Base-by-base conservation (phyloP, 2,888 invertebrate species). In the Orchestes rusci region DNA sequence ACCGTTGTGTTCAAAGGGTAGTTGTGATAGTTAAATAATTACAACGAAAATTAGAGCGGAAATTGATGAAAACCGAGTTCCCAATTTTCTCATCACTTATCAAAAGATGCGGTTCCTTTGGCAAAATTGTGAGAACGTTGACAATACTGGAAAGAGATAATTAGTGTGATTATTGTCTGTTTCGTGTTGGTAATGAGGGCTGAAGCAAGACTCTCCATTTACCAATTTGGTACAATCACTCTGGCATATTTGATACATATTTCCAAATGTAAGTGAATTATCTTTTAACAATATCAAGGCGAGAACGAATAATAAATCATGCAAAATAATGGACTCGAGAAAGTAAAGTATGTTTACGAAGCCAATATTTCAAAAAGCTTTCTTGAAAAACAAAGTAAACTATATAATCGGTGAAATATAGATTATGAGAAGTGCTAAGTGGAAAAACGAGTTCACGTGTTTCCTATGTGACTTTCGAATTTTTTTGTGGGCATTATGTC, bases 21-120 rank as follows among this genome's bases (percentile, higher is more conserved):
- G 35, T 45, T 45, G 36, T 40, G 36, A 36, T 40, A 31, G 45
- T 34, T 35, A 45, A 30, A 40, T 39, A 40, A 40, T 40, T 23
- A 36, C 20, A 13, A n/a, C 16, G 23, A 28, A 38, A 43, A 43
- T 43, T 43, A n/a, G 23, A 43, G 31, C 20, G 32, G 32, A 43
- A 43, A 43, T 43, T 43, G 38, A 43, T 43, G 43, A 16, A 30
- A 42, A 42, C 27, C 37, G 31, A 39, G 30, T 39, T 39, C 39
- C 31, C 39, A 30, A 39, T 39, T 39, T 39, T 39, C 39, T 39
- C 30, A 17, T 30, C 13, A 31, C 31, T 39, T 16, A 39, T 39
- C 30, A 31, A 31, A 18, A 39, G 39, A 39, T 39, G 30, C 39
- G 19, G 39, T 39, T 39, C 19, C 39, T 39, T 39, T 39, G 16